Conservation (phyloP, 2,888 invertebrate species). For the Exocentrus adspersus region DNA sequence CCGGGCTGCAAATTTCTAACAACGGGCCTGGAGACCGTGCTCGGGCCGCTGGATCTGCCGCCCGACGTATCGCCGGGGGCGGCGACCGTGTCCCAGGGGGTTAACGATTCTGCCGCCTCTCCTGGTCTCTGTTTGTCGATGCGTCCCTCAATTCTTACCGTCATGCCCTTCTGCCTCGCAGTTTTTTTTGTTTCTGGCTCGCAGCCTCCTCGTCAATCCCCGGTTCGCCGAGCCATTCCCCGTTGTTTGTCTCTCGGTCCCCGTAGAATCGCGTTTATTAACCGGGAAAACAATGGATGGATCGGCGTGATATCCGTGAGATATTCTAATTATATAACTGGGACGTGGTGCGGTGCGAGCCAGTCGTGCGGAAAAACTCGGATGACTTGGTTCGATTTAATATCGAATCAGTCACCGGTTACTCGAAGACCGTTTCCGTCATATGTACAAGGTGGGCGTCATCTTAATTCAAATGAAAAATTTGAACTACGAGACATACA, state of each 20-base stretch:
- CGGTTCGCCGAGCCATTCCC: conserved; percentile 33
- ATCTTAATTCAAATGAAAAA: too few relatives aligned
- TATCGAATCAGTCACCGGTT: not conserved
- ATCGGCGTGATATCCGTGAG: conserved; percentile 12
- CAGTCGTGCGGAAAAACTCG: not conserved
- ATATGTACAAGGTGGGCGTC: too few relatives aligned
- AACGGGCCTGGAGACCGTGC: conserved; percentile 28
- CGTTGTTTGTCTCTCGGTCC: conserved; percentile 30
- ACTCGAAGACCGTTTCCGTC: too few relatives aligned
- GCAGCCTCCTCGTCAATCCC: conserved; percentile 31
- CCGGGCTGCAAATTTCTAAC: not conserved
- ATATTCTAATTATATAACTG: conserved; percentile 6
- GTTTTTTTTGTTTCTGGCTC: conserved; percentile 35
- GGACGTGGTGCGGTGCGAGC: not conserved
- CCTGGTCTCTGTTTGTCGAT: conserved; percentile 37
- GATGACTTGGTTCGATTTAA: not conserved
- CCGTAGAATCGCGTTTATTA: conserved; percentile 19
- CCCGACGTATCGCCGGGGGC: conserved; percentile 35
- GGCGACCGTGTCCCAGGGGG: conserved; percentile 47
- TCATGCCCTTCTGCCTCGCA: conserved; percentile 28
- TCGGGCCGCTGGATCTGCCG: conserved; percentile 30
- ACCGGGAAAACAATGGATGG: conserved; percentile 23
- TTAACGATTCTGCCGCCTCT: conserved; percentile 36
- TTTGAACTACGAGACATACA: too few relatives aligned
- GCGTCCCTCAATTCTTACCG: conserved; percentile 30